Percentiles rank a stretch among this genome's conserved stretches.
These are phyloP conservation scores for Hylaeus anthracinus DNA, from an alignment of 1,140 invertebrate species.

Conservation along the genomic window DNA sequence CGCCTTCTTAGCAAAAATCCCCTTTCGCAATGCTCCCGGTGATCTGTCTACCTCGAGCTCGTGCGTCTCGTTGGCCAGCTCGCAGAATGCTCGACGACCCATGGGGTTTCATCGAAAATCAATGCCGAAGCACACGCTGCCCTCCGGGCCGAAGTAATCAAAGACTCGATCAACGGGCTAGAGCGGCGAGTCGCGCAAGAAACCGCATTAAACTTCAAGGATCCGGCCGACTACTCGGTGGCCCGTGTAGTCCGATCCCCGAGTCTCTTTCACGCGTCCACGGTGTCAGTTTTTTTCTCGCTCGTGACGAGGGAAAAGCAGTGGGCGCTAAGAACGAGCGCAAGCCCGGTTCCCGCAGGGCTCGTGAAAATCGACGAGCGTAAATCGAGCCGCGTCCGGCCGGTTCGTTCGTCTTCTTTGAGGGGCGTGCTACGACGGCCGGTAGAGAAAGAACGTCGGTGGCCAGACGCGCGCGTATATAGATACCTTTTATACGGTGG, in stretches of 20 bases:
- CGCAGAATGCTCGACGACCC: neutral
- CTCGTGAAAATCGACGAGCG: constrained; percentile 43
- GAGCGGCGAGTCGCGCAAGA: constrained; percentile 3
- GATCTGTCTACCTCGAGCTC: too few species aligned
- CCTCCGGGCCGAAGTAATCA: neutral
- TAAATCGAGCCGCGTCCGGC: constrained; percentile 35
- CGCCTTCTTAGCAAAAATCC: too few species aligned
- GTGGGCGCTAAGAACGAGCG: too few species aligned
- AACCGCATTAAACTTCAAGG: constrained; percentile 18
- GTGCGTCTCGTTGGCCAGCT: neutral
- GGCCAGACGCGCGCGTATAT: constrained; percentile 7
- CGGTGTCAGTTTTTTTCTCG: constrained; percentile 17
- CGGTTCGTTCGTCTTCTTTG: neutral
- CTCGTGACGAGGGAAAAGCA: too few species aligned
- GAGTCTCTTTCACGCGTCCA: neutral
- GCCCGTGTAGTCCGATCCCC: neutral
- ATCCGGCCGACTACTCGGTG: neutral
- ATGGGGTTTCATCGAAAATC: constrained; percentile 17
- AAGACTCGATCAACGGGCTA: constrained; percentile 15
- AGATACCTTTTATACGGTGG: constrained; percentile 37
- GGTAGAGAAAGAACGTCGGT: constrained; percentile 3
- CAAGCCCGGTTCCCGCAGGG: too few species aligned
- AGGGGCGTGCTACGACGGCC: neutral
- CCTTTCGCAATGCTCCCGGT: too few species aligned
- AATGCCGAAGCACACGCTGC: neutral